Conservation (phyloP, 1,140 invertebrate species). For the Melipona quadrifasciata region DNA sequence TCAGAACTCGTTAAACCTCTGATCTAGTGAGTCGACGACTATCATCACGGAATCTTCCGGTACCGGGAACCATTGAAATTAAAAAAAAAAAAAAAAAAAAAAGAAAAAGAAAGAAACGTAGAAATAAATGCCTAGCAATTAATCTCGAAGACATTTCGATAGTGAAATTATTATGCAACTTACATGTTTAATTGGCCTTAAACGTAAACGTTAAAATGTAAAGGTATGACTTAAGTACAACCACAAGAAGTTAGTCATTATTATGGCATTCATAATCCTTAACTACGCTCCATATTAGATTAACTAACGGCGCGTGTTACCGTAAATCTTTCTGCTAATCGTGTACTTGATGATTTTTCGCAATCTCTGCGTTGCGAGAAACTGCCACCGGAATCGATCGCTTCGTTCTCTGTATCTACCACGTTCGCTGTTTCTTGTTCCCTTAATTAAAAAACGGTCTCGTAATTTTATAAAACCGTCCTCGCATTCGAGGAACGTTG, state of each 20-base stretch:
- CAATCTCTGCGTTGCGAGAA: slow-evolving; percentile 30
- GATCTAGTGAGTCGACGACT: slow-evolving; percentile 16
- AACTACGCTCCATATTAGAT: slow-evolving; percentile 62
- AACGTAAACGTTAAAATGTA: slow-evolving; percentile 72
- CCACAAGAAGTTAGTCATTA: slow-evolving; percentile 81
- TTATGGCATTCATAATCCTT: slow-evolving; percentile 81
- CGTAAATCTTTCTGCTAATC: slow-evolving; percentile 26
- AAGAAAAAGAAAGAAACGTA: background rate
- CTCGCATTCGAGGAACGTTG: background rate
- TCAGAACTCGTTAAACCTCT: background rate
- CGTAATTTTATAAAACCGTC: background rate
- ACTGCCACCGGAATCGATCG: background rate
- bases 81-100: slow-evolving; percentile 1
- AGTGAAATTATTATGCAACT: slow-evolving; percentile 70
- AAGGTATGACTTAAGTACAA: slow-evolving; percentile 82
- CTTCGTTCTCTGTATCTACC: background rate
- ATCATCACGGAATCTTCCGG: slow-evolving; percentile 12
- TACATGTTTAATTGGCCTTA: slow-evolving; percentile 69
- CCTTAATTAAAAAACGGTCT: background rate
- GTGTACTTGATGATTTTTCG: slow-evolving; percentile 34
- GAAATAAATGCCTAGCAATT: slow-evolving; percentile 37
- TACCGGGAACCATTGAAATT: slow-evolving; percentile 17
- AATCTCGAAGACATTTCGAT: slow-evolving; percentile 58
- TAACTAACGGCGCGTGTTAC: slow-evolving; percentile 52
- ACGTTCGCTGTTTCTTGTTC: background rate